Base-by-base conservation (phyloP, 2,888 invertebrate genomes). In the Nemotelus nigrinus region DNA sequence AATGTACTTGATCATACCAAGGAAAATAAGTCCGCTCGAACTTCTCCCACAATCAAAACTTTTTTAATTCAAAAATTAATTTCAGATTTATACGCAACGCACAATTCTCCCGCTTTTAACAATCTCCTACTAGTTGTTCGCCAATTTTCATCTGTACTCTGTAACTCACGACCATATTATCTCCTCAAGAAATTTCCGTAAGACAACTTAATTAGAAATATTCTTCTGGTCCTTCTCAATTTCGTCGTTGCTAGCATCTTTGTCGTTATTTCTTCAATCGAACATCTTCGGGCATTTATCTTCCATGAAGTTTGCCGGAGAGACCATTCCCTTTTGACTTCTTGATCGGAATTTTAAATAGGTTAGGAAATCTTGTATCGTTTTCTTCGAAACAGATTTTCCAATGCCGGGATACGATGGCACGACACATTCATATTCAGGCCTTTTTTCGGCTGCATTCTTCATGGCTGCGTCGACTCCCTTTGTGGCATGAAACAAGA, bases 381-480 rank as follows among this genome's bases (percentile, higher is more conserved):
- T 85, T 0, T 89, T 87, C 0, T 86, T 82, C 0, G 90, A 88
- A 0, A 93, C 90, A 0, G 85, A 80, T 0, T 88, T 86, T 0
- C 92, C 93, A 48, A 92, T 92, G 0, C 92, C 93, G 0, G 91
- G 90, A 1, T 91, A 88, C 0, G 89, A 89, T 71, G 88, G 87
- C 0, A 89, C 88, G 1, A 85, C 71, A 67, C 83, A 83, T 43
- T 57, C 68, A 44, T 80, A 82, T 68, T 78, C 78, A 47, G 75
- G 50, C 55, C 55, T 63, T 78, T 68, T 70, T 58, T 67, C 57
- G 43, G 45, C 41, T 68, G 55, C 70, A 47, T 74, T 43, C 74
- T 67, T 65, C 57, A 50, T 5, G 58, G 45, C 50, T 48, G 71
- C 25, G 60, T 68, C 44, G 44, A 41, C 50, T 63, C 76, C 63